phyloP scores from a whole-genome alignment of 2,888 invertebrate genomes.

The Amitus sp. region DNA sequence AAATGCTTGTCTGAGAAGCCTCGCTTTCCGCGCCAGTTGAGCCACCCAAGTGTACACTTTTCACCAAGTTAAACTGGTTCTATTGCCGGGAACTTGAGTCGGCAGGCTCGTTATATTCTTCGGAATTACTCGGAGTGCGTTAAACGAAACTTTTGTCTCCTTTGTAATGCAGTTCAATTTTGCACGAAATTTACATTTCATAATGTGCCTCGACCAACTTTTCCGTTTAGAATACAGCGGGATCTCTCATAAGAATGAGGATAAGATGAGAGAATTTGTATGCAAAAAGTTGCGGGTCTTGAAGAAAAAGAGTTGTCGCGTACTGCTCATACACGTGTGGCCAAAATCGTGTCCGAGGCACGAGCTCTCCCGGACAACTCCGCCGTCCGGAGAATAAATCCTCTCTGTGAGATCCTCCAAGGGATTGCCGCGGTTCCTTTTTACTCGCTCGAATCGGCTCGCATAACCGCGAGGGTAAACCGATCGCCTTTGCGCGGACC shows the following conservation, averaged over 20 bases:
- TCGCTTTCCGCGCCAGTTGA: slow-evolving; percentile 25
- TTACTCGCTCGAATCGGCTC: slow-evolving; percentile 29
- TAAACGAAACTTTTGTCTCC: slow-evolving; percentile 9
- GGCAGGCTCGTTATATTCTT: slow-evolving; percentile 26
- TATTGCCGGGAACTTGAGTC: slow-evolving; percentile 11
- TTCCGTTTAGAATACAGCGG: no score
- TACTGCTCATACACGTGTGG: not conserved
- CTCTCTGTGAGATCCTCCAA: slow-evolving; percentile 25
- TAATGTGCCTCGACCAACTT: not conserved
- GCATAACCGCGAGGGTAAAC: slow-evolving; percentile 34
- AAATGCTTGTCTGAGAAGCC: slow-evolving; percentile 29
- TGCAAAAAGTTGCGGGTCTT: no score
- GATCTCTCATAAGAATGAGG: no score
- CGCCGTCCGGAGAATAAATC: slow-evolving; percentile 30
- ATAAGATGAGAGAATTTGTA: no score
- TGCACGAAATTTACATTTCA: not conserved
- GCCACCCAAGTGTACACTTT: slow-evolving; percentile 21
- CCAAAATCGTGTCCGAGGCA: not conserved
- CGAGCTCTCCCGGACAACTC: not conserved
- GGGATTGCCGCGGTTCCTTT: slow-evolving; percentile 33
- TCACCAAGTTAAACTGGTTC: slow-evolving; percentile 35
- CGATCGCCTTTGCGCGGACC: slow-evolving; percentile 34
- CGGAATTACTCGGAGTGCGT: slow-evolving; percentile 16
- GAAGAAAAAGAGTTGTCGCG: not conserved
- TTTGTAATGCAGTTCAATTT: not conserved